Evolutionary conservation across 2,797 vertebrate genomes (phyloP).

Genomic region (Alca torda): DNA sequence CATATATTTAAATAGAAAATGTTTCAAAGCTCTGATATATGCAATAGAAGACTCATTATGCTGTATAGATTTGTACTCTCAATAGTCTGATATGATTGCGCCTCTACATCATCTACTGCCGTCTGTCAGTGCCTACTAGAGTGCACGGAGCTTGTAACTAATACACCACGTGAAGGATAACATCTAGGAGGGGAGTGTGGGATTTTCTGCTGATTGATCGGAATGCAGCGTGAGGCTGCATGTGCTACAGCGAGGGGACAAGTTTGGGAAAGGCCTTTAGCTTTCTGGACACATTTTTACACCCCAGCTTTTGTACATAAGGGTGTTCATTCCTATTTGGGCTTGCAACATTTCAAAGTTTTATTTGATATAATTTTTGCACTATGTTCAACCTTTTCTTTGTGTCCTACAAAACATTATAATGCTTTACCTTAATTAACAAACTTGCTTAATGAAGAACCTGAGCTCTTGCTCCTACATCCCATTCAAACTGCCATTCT

Average conservation of each 20-base stretch:
- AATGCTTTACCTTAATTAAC: neutral
- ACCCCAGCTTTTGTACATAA: neutral
- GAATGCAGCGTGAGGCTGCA: neutral
- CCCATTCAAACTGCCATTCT: neutral
- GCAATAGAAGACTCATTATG: slow-evolving; percentile 40
- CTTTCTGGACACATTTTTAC: neutral
- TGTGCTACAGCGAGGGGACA: neutral
- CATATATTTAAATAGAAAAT: slow-evolving; percentile 34
- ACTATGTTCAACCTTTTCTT: neutral
- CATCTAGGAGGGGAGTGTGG: neutral
- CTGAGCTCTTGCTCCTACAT: neutral
- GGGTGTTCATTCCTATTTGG: neutral
- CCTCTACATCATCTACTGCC: slow-evolving; percentile 42
- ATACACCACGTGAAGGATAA: neutral
- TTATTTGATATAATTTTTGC: neutral
- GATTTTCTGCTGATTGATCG: neutral
- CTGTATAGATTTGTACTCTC: slow-evolving; percentile 15
- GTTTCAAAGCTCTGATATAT: slow-evolving; percentile 51
- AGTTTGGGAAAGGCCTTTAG: neutral
- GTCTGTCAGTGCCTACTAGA: slow-evolving; percentile 37
- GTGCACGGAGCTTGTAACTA: neutral
- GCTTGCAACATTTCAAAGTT: neutral
- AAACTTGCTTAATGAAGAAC: neutral
- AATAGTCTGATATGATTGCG: slow-evolving; percentile 20
- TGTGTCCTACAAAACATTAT: neutral